Base-by-base conservation (phyloP, 2,888 invertebrate genomes). In the Silvanus unidentatus region DNA sequence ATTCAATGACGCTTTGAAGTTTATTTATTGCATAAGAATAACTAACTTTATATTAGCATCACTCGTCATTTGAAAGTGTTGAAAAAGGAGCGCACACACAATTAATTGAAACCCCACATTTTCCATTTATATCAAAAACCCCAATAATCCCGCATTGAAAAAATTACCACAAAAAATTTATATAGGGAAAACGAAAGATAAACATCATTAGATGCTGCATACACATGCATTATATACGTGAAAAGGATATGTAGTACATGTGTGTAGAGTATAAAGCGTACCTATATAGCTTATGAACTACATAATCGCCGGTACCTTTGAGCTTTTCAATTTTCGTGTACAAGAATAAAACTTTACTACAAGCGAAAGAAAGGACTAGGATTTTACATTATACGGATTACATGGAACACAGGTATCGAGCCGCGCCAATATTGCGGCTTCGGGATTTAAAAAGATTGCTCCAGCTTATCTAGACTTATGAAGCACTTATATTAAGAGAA, bases 381-480 rank as follows among this genome's bases (percentile, higher is more conserved):
- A 61, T 71, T 70, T 69, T 68, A 71, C 70, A 70, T 71, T 71
- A 69, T 65, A 58, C 55, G 70, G 71, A 70, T 70, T 70, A 70
- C 66, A 55, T 52, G 55, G 55, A 54, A 57, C 56, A 64, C 65
- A 66, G 67, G 67, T 68, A 69, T 63, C 59, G 59, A 59, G 54
- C 57, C 56, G 58, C 58, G 62, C 57, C 64, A 58, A 66, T 64
- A 64, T 66, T 66, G 65, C 62, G 65, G 63, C 62, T 64, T 61
- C 57, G 58, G 59, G 60, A 63, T 64, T 64, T 68, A 65, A 64
- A 68, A 65, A 69, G 69, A 69, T 69, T 66, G 64, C 56, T 60
- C 58, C 63, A 59, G 68, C 70, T 70, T 70, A 70, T 68, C 68
- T 57, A 58, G 64, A 63, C 63, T 68, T 69, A 65, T 59, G 55